phyloP scores from a whole-genome alignment of 2,797 vertebrate species.

The Eulemur albifrons region DNA sequence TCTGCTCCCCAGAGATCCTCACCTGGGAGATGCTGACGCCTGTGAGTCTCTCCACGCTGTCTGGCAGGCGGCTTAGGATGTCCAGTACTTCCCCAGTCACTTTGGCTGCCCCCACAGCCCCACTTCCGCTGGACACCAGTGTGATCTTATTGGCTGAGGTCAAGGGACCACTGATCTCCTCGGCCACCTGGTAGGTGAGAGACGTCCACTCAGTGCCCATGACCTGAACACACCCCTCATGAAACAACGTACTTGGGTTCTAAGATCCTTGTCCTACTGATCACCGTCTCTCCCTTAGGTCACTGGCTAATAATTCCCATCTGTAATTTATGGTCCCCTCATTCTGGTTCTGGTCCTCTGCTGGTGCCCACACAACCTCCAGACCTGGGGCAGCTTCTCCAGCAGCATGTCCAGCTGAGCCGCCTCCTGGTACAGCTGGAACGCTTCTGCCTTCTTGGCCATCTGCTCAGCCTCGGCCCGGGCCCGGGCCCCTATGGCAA shows the following conservation, averaged over 20 bases:
- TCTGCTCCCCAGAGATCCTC: neutral
- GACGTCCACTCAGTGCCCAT: neutral
- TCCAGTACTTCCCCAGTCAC: conserved; percentile 93
- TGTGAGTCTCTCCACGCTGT: conserved; percentile 91
- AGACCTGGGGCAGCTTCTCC: conserved; percentile 93
- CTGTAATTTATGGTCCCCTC: neutral
- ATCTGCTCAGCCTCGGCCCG: conserved; percentile 94
- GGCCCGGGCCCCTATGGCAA: conserved; percentile 91
- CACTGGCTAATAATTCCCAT: neutral
- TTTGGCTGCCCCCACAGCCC: conserved; percentile 91
- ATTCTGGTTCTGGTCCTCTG: neutral
- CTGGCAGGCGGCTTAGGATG: conserved; percentile 90
- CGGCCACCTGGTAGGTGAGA: conserved; percentile 87
- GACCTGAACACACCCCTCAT: neutral
- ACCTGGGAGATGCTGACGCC: conserved; percentile 93
- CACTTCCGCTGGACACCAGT: conserved; percentile 92
- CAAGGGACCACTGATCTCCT: conserved; percentile 93
- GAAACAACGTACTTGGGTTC: neutral
- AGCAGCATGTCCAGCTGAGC: conserved; percentile 96
- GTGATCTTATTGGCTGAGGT: conserved; percentile 89
- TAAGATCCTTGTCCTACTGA: neutral
- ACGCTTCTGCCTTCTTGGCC: conserved; percentile 94
- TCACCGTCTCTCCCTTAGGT: neutral
- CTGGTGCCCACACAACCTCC: neutral
- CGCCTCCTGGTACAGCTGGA: conserved; percentile 92